These are phyloP conservation scores for Cephus sareptanus DNA, from an alignment of 2,888 invertebrate species.

Conservation along the genomic window DNA sequence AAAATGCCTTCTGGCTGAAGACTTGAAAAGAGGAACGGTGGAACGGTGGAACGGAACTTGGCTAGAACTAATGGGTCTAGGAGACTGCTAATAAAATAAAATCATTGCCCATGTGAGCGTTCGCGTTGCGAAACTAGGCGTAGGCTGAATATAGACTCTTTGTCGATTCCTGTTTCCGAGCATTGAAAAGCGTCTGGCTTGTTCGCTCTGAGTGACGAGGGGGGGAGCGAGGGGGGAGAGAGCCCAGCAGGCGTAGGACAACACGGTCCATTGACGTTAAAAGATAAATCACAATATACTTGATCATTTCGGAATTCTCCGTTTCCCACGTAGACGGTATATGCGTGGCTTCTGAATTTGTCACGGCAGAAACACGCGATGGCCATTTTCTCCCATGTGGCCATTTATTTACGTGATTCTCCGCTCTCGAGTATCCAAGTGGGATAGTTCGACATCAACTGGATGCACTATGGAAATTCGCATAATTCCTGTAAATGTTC, in stretches of 20 bases:
- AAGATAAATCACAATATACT: no score
- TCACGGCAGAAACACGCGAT: conserved; percentile 3
- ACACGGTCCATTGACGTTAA: no score
- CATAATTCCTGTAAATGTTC: not conserved
- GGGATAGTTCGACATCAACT: not conserved
- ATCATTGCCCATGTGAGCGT: conserved; percentile 46
- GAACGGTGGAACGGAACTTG: conserved; percentile 7
- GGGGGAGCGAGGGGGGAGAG: not conserved
- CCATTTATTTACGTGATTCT: not conserved
- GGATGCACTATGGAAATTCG: not conserved
- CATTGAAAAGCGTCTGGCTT: not conserved
- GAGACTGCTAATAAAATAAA: conserved; percentile 42
- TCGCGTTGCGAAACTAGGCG: conserved; percentile 36
- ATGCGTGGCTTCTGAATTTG: conserved; percentile 3
- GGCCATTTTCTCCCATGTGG: no score
- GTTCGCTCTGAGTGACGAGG: not conserved
- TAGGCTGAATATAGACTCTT: conserved; percentile 32
- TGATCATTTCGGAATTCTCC: no score
- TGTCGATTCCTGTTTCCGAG: conserved; percentile 31
- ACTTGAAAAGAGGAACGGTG: conserved; percentile 29
- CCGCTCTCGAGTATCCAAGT: not conserved
- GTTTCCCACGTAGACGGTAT: not conserved
- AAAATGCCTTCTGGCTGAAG: conserved; percentile 20
- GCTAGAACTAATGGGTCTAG: no score
- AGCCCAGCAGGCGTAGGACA: not conserved